Base-by-base conservation (phyloP, 2,113 vertebrate genomes). In the Lepus europaeus region DNA sequence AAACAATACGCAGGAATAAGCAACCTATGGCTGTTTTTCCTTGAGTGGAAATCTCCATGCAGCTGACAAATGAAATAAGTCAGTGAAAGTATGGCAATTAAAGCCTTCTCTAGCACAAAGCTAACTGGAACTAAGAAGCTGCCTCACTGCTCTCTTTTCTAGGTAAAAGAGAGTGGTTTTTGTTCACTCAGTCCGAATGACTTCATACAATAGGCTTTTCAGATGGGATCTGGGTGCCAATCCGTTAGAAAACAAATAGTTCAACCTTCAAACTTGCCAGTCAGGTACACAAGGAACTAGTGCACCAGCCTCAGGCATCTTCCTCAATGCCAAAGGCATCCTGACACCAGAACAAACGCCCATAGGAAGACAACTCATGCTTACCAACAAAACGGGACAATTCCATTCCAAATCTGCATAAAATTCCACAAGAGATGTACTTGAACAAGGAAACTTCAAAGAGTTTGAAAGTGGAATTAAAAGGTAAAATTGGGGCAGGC, bases 81-180 rank as follows among this genome's bases (percentile, higher is more conserved):
- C 49, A 76, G 95, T 33, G 23, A 59, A 59, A 86, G 31, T 25
- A 4, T 2, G 68, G 31, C 33, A 33, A 89, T 79, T n/a, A 90
- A 76, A 95, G 25, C 5, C 23, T 72, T 80, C n/a, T 72, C 51
- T 31, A 63, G 12, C 27, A 68, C 11, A 10, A 2, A 45, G 69
- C 49, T 83, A 59, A 66, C 80, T 53, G 49, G 64, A 94, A 78
- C 7, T 4, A 1, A 8, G 68, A 10, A 31, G 4, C 45, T 90
- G 0, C 59, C 68, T 0, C 9, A 93, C 23, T 95, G 82, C 90
- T 91, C 61, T 66, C 72, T 93, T 93, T 89, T 61, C 78, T 6
- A 81, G 33, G 80, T 20, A 31, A 90, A 96, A 59, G 45, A 89
- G 84, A 96, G 87, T 94, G 68, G 66, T 70, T 95, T 94, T 87